Percentiles rank a stretch among this genome's conserved stretches.
Conservation (phyloP, 2,888 invertebrate genomes). For the Reticulitermes lucifugus region DNA sequence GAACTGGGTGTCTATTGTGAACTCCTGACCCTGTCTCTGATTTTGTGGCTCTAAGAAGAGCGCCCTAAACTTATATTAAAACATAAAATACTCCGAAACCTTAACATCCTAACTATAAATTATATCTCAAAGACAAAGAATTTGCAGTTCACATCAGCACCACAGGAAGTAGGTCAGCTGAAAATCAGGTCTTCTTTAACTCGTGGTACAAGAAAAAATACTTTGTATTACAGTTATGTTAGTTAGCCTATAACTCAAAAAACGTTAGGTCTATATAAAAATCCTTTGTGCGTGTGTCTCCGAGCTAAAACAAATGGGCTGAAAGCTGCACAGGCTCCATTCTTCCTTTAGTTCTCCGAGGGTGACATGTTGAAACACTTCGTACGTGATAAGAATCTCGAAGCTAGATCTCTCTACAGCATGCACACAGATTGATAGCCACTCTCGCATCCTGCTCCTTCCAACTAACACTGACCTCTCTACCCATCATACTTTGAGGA, state of each 20-base stretch:
- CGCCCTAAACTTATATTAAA: no score
- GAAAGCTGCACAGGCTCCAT: slow-evolving; percentile 1
- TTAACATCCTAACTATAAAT: no score
- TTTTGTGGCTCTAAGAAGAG: no score
- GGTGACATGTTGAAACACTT: slow-evolving; percentile 36
- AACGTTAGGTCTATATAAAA: background rate
- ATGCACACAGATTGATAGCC: slow-evolving; percentile 13
- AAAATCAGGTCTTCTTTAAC: slow-evolving; percentile 7
- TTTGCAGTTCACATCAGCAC: background rate
- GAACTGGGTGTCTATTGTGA: no score
- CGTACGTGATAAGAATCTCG: slow-evolving; percentile 3
- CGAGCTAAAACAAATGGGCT: slow-evolving; percentile 31
- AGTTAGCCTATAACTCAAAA: slow-evolving; percentile 2
- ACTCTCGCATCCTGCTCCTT: background rate
- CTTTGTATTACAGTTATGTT: background rate
- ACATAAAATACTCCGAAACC: no score
- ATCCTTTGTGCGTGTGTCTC: background rate
- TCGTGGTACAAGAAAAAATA: slow-evolving; percentile 9
- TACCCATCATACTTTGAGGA: background rate
- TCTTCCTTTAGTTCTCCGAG: slow-evolving; percentile 31
- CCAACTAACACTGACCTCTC: background rate
- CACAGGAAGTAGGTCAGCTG: slow-evolving; percentile 6
- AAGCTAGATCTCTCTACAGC: background rate
- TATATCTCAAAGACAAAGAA: no score
- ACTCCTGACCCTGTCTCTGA: no score